These are phyloP conservation scores for Sturnira hondurensis DNA, from an alignment of 2,113 vertebrate species.

Conservation along the genomic window DNA sequence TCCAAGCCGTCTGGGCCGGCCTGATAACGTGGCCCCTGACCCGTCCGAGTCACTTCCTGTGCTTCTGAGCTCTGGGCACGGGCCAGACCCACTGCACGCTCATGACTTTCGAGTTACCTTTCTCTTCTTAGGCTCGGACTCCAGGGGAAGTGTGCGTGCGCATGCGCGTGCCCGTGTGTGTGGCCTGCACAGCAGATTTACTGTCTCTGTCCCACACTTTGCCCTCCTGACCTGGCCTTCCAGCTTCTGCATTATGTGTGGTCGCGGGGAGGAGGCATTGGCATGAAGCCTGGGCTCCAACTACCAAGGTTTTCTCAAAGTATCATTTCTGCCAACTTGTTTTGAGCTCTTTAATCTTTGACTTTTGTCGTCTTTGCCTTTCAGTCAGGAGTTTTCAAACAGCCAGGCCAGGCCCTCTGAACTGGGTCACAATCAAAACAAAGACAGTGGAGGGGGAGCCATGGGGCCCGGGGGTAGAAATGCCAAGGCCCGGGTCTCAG, in stretches of 20 bases:
- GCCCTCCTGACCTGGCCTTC: not conserved
- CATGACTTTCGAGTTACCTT: not conserved
- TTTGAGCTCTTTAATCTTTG: not conserved
- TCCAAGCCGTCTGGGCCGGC: not conserved
- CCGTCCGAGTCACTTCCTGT: conserved; percentile 35
- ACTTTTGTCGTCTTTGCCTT: not conserved
- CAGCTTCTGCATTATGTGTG: not conserved
- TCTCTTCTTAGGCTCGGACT: not conserved
- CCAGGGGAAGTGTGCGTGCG: not conserved
- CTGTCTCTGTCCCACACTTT: not conserved
- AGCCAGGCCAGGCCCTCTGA: not conserved
- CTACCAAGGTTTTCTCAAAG: not conserved
- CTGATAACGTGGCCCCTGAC: conserved; percentile 39
- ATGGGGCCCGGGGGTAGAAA: not conserved
- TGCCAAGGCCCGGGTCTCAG: not conserved
- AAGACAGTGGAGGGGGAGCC: not conserved
- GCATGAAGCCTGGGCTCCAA: not conserved
- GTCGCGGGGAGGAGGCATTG: not conserved
- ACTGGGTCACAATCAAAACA: not conserved
- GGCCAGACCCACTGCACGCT: not conserved
- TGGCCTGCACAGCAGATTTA: not conserved
- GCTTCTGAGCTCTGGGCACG: not conserved
- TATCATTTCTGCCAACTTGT: not conserved
- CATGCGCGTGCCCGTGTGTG: not conserved
- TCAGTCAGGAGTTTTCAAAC: not conserved